Evolutionary conservation across 2,888 invertebrate species (phyloP), one percentile per base, ranked within the genome.

Genomic region (Nematopogon swammerdamellus): DNA sequence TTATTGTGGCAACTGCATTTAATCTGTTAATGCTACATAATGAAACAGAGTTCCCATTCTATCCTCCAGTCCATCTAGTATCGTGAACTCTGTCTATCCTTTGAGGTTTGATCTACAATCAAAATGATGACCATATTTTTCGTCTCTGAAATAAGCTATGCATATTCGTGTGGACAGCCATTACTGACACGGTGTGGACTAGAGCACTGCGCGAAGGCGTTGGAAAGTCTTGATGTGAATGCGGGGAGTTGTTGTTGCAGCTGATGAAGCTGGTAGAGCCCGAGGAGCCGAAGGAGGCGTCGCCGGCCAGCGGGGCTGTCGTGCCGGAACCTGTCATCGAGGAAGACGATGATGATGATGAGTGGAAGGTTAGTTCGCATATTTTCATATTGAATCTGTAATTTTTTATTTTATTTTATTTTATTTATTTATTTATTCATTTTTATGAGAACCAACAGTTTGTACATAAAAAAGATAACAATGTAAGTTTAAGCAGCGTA

Each of bases 331-430:
- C 67, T 14, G 69, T 72, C 49, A 72, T 71, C 45, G 65, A 61
- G 51, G 80, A 82, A 55, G 75, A 77, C 20, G 76, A 73, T 51
- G 85, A 85, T 55, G 81, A 82, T 61, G 84, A 84, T 59, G 86
- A 86, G 56, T 89, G 88, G 88, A 86, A 87, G 81, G 86, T 85
- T n/a, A n/a, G n/a, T n/a, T n/a, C n/a, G 66, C 63, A 58, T 54
- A 49, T 52, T 45, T 14, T 11, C 30, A 51, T 42, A 47, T 30
- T 30, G 19, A n/a, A n/a, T 45, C 48, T 48, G 25, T 30, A 43
- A 50, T 46, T 48, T 50, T 50, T 53, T 50, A 48, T 25, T 25
- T 4, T 6, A 25, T 8, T 6, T 8, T 25, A 8, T 8, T 4
- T 25, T 25, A 25, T 25, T 25, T n/a, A n/a, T n/a, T n/a, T n/a